phyloP scores from a whole-genome alignment of 2,888 invertebrate species.

The Habrosyne pyritoides region DNA sequence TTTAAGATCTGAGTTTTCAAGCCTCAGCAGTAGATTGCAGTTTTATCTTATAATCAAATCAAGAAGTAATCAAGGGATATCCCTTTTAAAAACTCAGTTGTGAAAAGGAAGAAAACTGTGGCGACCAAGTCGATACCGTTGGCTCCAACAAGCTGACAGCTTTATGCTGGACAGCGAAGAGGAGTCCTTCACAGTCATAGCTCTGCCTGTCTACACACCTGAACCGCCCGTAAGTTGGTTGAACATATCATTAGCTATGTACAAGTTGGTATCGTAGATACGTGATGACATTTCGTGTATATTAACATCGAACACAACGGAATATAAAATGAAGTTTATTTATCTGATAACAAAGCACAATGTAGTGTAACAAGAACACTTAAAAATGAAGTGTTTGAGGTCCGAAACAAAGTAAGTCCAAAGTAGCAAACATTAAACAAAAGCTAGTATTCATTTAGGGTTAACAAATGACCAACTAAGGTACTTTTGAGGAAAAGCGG shows the following conservation, averaged over 20 bases:
- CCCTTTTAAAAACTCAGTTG: constrained; percentile 13
- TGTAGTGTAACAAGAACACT: too few species aligned
- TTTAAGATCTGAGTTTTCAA: too few species aligned
- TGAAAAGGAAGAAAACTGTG: constrained; percentile 64
- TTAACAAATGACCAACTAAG: constrained; percentile 16
- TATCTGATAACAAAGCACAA: too few species aligned
- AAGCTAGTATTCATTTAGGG: constrained; percentile 5
- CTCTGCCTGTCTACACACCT: constrained; percentile 85
- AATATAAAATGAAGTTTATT: too few species aligned
- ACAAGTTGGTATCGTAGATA: not conserved
- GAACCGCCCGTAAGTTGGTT: constrained; percentile 64
- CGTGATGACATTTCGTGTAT: not conserved
- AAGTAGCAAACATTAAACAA: constrained; percentile 9
- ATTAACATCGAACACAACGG: not conserved
- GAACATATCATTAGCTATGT: not conserved
- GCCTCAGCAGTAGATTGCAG: too few species aligned
- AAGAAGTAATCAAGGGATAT: not conserved
- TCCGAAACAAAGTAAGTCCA: constrained; percentile 1
- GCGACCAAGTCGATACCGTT: constrained; percentile 74
- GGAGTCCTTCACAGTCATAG: constrained; percentile 87
- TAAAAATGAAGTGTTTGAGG: not conserved
- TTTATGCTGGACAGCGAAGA: constrained; percentile 86
- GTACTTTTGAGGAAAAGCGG: constrained; percentile 30
- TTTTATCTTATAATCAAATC: too few species aligned
- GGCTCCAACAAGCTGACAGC: constrained; percentile 70